Percentiles rank a stretch among this genome's conserved stretches.
Evolutionary conservation across 92 coral and sea anemone species (phyloP).

Genomic region (Blastomussa wellsi): DNA sequence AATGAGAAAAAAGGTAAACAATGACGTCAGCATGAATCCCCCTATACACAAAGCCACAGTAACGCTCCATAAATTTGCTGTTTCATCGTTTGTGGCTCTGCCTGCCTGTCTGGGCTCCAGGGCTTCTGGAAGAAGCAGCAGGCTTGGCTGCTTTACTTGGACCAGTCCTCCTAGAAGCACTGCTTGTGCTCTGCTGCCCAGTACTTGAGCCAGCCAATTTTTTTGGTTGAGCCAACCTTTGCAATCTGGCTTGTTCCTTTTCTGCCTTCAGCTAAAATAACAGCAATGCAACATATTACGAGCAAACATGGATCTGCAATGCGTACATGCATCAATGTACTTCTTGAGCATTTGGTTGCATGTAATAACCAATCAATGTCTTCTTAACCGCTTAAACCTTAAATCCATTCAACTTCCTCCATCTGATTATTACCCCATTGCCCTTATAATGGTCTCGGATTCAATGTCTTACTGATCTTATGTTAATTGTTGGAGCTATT

Average conservation of each 20-base stretch:
- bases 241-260: conserved; percentile 50
- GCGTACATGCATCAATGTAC: no score
- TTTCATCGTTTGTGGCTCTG: conserved; percentile 23
- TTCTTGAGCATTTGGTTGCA: no score
- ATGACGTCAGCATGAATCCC: no score
- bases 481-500: no score
- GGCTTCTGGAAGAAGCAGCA: not conserved
- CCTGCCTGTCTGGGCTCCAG: conserved; percentile 20
- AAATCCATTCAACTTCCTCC: no score
- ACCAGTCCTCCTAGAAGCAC: conserved; percentile 35
- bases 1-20: no score
- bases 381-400: no score
- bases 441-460: no score
- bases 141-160: conserved; percentile 45
- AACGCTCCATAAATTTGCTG: not conserved
- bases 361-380: no score
- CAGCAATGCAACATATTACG: not conserved
- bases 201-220: conserved; percentile 13
- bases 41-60: not conserved
- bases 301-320: no score
- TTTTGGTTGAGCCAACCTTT: conserved; percentile 32
- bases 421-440: no score
- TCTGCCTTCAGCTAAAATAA: conserved; percentile 55
- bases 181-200: conserved; percentile 41
- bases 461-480: no score